These are phyloP conservation scores for Meteorus sp. DNA, from an alignment of 1,140 invertebrate genomes.

Conservation along the genomic window DNA sequence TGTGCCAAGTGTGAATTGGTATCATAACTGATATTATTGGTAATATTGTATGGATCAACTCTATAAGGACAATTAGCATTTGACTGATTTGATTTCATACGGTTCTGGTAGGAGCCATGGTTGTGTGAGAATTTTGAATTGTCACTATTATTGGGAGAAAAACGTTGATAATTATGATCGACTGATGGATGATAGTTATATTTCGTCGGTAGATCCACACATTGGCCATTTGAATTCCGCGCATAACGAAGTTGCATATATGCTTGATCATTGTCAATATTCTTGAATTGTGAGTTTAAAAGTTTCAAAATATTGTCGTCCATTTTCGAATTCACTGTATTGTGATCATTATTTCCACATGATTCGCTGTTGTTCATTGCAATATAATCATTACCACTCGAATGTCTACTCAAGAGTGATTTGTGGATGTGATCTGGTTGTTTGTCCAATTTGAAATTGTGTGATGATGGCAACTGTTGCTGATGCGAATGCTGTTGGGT, in stretches of 20 bases:
- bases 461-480: slow-evolving; percentile 31
- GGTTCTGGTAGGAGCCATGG: slow-evolving; percentile 41
- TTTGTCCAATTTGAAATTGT: slow-evolving; percentile 40
- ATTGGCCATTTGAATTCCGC: slow-evolving; percentile 19
- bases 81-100: slow-evolving; percentile 38
- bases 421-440: slow-evolving; percentile 47
- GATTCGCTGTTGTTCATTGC: slow-evolving; percentile 32
- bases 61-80: slow-evolving; percentile 41
- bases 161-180: slow-evolving; percentile 43
- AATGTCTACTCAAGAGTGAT: slow-evolving; percentile 41
- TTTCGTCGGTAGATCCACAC: slow-evolving; percentile 40
- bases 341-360: slow-evolving; percentile 38
- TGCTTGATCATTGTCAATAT: slow-evolving; percentile 5
- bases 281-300: slow-evolving; percentile 44
- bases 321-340: slow-evolving; percentile 35
- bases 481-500: slow-evolving; percentile 35
- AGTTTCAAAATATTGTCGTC: slow-evolving; percentile 46
- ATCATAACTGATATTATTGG: slow-evolving; percentile 39
- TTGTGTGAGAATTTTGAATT: slow-evolving; percentile 42
- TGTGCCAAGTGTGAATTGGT: slow-evolving; percentile 35
- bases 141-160: slow-evolving; percentile 44
- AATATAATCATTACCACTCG: slow-evolving; percentile 40
- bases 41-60: slow-evolving; percentile 43
- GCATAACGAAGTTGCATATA: slow-evolving; percentile 37
- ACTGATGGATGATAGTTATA: slow-evolving; percentile 44